Evolutionary conservation across 2,113 vertebrate species (phyloP).

Genomic region (Anseranas semipalmata): DNA sequence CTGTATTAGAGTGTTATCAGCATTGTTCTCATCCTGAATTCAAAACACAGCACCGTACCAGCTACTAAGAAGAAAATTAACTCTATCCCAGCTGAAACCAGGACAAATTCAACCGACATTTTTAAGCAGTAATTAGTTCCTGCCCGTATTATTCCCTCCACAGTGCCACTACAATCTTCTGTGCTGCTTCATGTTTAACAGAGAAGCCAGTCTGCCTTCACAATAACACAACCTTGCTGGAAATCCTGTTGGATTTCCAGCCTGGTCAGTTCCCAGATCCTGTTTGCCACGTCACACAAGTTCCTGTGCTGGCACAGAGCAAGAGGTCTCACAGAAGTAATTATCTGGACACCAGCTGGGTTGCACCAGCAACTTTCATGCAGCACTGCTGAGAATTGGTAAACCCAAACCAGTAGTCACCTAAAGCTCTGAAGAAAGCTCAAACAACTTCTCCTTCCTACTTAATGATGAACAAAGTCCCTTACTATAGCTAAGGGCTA

Average conservation of each 20-base stretch:
- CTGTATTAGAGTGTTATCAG: background rate
- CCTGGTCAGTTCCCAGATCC: background rate
- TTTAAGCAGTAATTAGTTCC: background rate
- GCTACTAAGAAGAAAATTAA: no score
- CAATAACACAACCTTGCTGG: background rate
- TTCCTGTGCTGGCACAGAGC: background rate
- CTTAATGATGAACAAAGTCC: background rate
- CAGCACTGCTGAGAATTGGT: background rate
- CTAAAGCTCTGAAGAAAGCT: background rate
- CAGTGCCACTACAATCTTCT: background rate
- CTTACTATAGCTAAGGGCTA: background rate
- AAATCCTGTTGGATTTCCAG: background rate
- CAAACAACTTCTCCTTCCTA: background rate
- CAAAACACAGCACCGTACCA: no score
- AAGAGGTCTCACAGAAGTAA: background rate
- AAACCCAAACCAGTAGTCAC: background rate
- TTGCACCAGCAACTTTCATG: background rate
- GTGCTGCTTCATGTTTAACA: background rate
- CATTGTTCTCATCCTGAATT: no score
- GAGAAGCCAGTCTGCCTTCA: background rate
- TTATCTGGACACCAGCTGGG: background rate
- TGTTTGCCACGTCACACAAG: background rate
- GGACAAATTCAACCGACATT: background rate
- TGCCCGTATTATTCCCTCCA: background rate
- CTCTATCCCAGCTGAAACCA: no score